A percentile compares a stretch with the other conserved stretches of the same genome.
phyloP scores from a whole-genome alignment of 2,888 invertebrate species.

The Doris montereyensis region DNA sequence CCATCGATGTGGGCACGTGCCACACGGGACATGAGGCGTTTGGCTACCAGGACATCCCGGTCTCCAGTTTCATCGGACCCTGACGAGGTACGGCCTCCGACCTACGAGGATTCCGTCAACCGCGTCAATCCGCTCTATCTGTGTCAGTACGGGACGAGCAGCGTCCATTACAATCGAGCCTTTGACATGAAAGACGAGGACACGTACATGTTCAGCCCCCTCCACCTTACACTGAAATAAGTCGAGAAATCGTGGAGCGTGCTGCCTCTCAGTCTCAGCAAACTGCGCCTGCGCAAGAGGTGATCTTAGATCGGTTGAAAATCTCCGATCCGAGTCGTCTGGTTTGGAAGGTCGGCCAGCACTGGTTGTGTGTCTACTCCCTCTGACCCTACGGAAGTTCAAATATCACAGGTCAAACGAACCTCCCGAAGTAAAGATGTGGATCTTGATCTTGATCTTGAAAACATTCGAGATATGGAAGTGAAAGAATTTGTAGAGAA shows the following conservation, averaged over 20 bases:
- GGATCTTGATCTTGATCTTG: no score
- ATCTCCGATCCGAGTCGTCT: no score
- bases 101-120: conserved; percentile 38
- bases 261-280: no score
- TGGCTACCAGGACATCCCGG: conserved; percentile 30
- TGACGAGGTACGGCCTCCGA: conserved; percentile 30
- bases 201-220: conserved; percentile 13
- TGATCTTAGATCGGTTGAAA: no score
- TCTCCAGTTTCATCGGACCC: conserved; percentile 40
- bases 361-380: no score
- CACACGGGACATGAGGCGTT: conserved; percentile 17
- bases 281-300: no score
- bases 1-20: background rate
- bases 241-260: background rate
- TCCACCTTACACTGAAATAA: conserved; percentile 33
- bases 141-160: background rate
- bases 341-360: no score
- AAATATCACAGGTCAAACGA: no score
- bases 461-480: no score
- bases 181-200: conserved; percentile 32
- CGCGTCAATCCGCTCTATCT: conserved; percentile 33
- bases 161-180: conserved; percentile 29
- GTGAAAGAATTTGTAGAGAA: no score
- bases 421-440: no score
- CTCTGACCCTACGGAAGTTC: no score